A percentile compares a stretch with the other conserved stretches of the same genome.
These are phyloP conservation scores for Drosophila rellima DNA, from an alignment of 2,888 invertebrate species.

Conservation along the genomic window DNA sequence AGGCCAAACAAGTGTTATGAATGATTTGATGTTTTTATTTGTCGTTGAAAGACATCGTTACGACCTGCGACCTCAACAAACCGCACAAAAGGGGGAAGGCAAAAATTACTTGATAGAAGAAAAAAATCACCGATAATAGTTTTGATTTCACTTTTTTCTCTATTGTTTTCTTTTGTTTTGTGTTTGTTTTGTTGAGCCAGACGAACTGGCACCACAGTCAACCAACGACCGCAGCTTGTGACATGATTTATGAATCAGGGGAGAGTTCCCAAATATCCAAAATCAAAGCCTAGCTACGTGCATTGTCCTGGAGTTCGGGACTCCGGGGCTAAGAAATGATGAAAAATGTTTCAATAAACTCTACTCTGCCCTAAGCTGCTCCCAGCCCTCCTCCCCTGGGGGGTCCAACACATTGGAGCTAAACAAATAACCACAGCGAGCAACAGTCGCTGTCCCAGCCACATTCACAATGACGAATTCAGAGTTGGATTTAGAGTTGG, in stretches of 20 bases:
- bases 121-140: constrained; percentile 69
- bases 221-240: constrained; percentile 61
- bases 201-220: constrained; percentile 60
- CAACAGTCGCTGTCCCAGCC: constrained; percentile 5
- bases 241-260: constrained; percentile 72
- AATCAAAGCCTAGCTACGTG: constrained; percentile 30
- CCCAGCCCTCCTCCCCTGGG: constrained; percentile 36
- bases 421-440: constrained; percentile 47
- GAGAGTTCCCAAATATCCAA: constrained; percentile 7
- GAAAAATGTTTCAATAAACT: constrained; percentile 79
- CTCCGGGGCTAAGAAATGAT: constrained; percentile 63
- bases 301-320: constrained; percentile 60
- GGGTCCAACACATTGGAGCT: constrained; percentile 46
- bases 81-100: constrained; percentile 63
- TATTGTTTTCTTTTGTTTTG: constrained; percentile 3
- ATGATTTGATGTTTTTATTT: constrained; percentile 82
- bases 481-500: background rate
- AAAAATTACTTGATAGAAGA: constrained; percentile 19
- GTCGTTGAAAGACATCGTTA: constrained; percentile 40
- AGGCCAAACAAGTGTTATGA: constrained; percentile 78
- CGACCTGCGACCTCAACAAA: constrained; percentile 64
- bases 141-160: constrained; percentile 74
- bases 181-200: constrained; percentile 45
- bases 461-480: constrained; percentile 9
- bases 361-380: constrained; percentile 43